These are phyloP conservation scores for Eulacestoma nigropectus DNA, from an alignment of 2,113 vertebrate genomes.

Conservation along the genomic window DNA sequence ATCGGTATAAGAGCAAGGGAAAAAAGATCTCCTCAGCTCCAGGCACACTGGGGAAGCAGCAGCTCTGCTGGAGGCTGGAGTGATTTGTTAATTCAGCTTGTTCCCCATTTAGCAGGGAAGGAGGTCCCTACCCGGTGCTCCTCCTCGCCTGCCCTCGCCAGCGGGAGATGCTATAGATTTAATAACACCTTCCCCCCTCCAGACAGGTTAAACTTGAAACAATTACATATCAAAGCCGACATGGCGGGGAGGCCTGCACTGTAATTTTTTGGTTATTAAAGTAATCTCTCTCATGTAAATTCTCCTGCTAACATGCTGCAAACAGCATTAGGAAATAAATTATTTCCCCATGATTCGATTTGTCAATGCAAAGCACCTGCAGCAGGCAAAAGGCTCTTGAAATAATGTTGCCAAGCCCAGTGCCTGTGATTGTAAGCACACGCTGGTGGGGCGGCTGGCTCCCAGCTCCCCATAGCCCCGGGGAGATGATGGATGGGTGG, in stretches of 20 bases:
- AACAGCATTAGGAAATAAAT: slow-evolving; percentile 84
- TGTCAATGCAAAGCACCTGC: slow-evolving; percentile 83
- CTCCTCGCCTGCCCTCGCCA: slow-evolving; percentile 64
- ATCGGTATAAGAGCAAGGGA: neutral
- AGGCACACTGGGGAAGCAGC: neutral
- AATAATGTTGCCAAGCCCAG: slow-evolving; percentile 78
- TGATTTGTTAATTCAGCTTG: slow-evolving; percentile 68
- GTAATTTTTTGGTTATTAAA: slow-evolving; percentile 87
- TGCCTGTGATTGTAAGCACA: slow-evolving; percentile 33
- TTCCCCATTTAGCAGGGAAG: slow-evolving; percentile 64
- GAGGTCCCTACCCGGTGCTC: slow-evolving; percentile 50
- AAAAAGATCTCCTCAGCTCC: neutral
- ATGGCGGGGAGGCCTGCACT: slow-evolving; percentile 71
- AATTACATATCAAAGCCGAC: slow-evolving; percentile 81
- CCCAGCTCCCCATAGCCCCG: slow-evolving; percentile 43
- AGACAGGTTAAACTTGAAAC: slow-evolving; percentile 84
- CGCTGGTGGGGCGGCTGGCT: slow-evolving; percentile 32
- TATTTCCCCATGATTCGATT: slow-evolving; percentile 89
- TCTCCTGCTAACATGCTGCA: slow-evolving; percentile 74
- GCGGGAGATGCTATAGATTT: slow-evolving; percentile 66
- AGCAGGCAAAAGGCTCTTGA: slow-evolving; percentile 82
- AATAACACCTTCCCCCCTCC: slow-evolving; percentile 72
- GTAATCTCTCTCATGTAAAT: slow-evolving; percentile 84
- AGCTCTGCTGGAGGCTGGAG: slow-evolving; percentile 29
- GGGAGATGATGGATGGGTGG: slow-evolving; percentile 64